Percentiles rank a stretch among this genome's conserved stretches.
Conservation (phyloP, 2,797 vertebrate genomes). For the Simalia tracyae region DNA sequence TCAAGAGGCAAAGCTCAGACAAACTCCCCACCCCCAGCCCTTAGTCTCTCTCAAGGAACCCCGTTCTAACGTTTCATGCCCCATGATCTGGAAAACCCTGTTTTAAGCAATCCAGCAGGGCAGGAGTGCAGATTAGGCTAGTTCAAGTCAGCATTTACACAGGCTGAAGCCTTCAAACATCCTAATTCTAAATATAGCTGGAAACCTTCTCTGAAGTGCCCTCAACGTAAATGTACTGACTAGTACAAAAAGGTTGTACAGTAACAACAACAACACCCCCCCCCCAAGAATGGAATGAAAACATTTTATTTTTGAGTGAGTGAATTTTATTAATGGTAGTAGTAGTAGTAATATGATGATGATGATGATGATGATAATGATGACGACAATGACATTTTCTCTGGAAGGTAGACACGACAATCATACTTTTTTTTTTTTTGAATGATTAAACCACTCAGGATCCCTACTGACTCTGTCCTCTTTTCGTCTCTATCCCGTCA, state of each 20-base stretch:
- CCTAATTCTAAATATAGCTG: not conserved
- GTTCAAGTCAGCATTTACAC: not conserved
- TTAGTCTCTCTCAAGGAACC: not conserved
- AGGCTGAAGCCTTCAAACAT: not conserved
- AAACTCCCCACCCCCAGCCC: not conserved
- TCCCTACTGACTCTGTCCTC: not conserved
- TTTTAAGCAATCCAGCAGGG: not conserved
- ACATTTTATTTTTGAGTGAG: too few relatives aligned
- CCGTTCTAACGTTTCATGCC: not conserved
- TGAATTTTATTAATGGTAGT: not conserved
- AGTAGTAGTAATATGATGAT: too few relatives aligned
- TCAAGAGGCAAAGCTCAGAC: not conserved
- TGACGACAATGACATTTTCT: not conserved
- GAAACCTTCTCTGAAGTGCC: not conserved
- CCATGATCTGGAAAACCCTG: not conserved
- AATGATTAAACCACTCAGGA: not conserved
- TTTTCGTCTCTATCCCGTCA: not conserved
- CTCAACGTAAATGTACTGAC: not conserved
- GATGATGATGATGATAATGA: not conserved
- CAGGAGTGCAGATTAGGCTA: not conserved
- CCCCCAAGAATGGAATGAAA: too few relatives aligned
- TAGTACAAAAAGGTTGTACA: not conserved
- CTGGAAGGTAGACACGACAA: not conserved
- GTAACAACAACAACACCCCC: too few relatives aligned
- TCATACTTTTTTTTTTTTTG: not conserved